Conservation (phyloP, 2,113 vertebrate genomes). For the Steatornis caripensis region DNA sequence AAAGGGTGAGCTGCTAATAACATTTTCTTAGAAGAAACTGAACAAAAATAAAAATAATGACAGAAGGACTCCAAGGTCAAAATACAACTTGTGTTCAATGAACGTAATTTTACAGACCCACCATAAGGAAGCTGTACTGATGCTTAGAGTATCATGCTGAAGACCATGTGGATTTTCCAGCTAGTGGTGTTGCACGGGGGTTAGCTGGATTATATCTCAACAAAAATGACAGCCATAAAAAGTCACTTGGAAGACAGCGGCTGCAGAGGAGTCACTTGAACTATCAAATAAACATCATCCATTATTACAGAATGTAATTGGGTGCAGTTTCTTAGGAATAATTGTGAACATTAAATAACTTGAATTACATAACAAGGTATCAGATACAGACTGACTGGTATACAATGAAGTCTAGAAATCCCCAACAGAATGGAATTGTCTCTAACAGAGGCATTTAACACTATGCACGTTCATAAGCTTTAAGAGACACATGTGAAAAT, state of each 20-base stretch:
- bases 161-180: neutral
- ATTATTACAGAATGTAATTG: neutral
- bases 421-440: neutral
- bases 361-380: neutral
- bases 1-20: neutral
- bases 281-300: neutral
- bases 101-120: neutral
- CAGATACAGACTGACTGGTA: neutral
- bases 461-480: neutral
- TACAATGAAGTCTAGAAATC: neutral
- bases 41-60: neutral
- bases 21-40: neutral
- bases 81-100: neutral
- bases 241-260: neutral
- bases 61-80: neutral
- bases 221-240: neutral
- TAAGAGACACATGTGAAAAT: neutral
- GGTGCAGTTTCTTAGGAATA: neutral
- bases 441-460: neutral
- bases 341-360: neutral
- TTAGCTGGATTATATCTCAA: neutral
- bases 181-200: neutral
- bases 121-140: neutral
- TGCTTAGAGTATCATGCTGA: neutral
- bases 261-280: neutral